These are phyloP conservation scores for Volucella zonaria DNA, from an alignment of 2,888 invertebrate genomes.

Conservation along the genomic window DNA sequence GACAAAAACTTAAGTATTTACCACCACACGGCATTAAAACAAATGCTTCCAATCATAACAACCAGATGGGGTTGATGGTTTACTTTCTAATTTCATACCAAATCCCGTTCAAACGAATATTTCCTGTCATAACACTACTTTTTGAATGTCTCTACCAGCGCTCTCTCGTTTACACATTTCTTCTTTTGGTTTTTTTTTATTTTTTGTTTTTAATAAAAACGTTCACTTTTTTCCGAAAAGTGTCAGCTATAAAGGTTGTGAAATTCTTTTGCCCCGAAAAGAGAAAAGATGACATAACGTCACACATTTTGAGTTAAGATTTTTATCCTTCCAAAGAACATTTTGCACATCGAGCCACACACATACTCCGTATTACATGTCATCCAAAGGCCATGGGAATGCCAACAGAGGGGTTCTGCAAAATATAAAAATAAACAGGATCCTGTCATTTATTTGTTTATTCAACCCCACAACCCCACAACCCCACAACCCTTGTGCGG, in stretches of 20 bases:
- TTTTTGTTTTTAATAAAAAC: neutral
- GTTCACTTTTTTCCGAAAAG: constrained; percentile 5
- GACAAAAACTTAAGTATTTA: too few species aligned
- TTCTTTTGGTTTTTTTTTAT: too few species aligned
- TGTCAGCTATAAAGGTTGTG: constrained; percentile 29
- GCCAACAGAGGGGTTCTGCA: constrained; percentile 5
- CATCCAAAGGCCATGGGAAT: constrained; percentile 18
- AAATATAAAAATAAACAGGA: neutral
- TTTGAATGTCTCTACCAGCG: neutral
- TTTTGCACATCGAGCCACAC: constrained; percentile 16
- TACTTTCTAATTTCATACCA: neutral
- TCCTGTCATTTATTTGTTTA: constrained; percentile 56
- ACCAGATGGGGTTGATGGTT: constrained; percentile 17
- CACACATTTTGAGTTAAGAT: constrained; percentile 48
- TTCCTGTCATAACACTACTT: neutral
- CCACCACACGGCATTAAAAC: neutral
- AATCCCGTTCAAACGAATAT: neutral
- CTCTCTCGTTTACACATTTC: neutral
- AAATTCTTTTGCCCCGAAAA: neutral
- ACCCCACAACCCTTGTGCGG: constrained; percentile 31
- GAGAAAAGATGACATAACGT: constrained; percentile 26
- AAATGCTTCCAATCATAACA: neutral
- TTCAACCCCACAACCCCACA: constrained; percentile 40
- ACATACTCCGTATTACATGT: constrained; percentile 24
- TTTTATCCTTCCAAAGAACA: constrained; percentile 29